These are phyloP conservation scores for Platanista minor DNA, from an alignment of 2,113 vertebrate genomes.

Conservation along the genomic window DNA sequence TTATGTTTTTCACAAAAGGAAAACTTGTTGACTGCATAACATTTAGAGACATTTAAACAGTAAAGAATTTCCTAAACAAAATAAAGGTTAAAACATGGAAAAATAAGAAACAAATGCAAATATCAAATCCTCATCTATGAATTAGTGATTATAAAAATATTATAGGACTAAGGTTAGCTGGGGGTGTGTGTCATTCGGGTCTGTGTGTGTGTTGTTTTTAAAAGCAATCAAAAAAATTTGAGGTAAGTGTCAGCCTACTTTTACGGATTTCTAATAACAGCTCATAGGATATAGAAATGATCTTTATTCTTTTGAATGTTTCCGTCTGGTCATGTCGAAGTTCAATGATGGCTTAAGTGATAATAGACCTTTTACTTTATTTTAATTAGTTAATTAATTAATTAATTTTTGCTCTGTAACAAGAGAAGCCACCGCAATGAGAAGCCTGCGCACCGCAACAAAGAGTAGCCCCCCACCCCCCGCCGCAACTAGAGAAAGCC, in stretches of 20 bases:
- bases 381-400: not conserved
- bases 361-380: not conserved
- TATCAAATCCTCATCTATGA: not conserved
- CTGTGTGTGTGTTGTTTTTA: not conserved
- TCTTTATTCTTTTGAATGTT: not conserved
- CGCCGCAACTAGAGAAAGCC: too few relatives aligned
- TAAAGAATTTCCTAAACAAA: not conserved
- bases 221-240: not conserved
- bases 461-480: too few relatives aligned
- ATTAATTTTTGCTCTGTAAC: too few relatives aligned
- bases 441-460: too few relatives aligned
- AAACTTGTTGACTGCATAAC: not conserved
- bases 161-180: not conserved
- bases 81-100: not conserved
- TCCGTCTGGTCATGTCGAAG: not conserved
- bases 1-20: not conserved
- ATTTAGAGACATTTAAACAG: not conserved
- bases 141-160: slow-evolving; percentile 12
- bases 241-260: not conserved
- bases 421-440: too few relatives aligned
- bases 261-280: not conserved
- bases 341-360: not conserved
- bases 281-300: not conserved
- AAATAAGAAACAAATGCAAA: slow-evolving; percentile 1
- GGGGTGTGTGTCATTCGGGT: not conserved